Evolutionary conservation across 2,888 invertebrate genomes (phyloP).

Genomic region (Diarsia dahlii): DNA sequence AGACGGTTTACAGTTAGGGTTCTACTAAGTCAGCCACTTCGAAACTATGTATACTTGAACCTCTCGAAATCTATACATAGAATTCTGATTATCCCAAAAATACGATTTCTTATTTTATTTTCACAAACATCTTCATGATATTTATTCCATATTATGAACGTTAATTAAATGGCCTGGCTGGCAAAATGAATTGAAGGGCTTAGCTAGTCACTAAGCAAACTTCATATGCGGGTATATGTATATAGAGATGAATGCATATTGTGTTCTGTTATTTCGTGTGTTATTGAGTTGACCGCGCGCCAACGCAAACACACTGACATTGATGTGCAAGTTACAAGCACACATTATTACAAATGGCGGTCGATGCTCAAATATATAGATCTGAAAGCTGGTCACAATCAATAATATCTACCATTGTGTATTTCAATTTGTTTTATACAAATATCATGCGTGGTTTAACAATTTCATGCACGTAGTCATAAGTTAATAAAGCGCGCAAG

Average conservation of each 20-base stretch:
- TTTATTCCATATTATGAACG: slow-evolving; percentile 29
- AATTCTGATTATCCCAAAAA: slow-evolving; percentile 7
- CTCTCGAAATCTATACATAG: too few species aligned
- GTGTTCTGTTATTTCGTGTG: slow-evolving; percentile 16
- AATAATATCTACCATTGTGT: slow-evolving; percentile 10
- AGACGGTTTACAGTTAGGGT: slow-evolving; percentile 26
- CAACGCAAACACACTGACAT: slow-evolving; percentile 21
- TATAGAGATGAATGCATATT: neutral
- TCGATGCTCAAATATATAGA: slow-evolving; percentile 8
- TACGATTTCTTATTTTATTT: neutral
- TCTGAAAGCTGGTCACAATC: slow-evolving; percentile 9
- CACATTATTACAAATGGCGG: slow-evolving; percentile 9
- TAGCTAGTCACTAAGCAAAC: slow-evolving; percentile 8
- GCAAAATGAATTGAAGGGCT: slow-evolving; percentile 30
- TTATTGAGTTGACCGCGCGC: slow-evolving; percentile 14
- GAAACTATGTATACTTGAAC: slow-evolving; percentile 1
- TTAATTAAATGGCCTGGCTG: slow-evolving; percentile 32
- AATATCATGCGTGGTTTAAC: slow-evolving; percentile 35
- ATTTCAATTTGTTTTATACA: slow-evolving; percentile 17
- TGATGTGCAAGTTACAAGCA: slow-evolving; percentile 23
- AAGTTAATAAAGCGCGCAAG: slow-evolving; percentile 59
- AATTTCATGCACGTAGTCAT: slow-evolving; percentile 59
- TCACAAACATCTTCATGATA: slow-evolving; percentile 6
- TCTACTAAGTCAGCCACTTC: slow-evolving; percentile 25
- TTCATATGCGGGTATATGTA: neutral